phyloP scores from a whole-genome alignment of 2,888 invertebrate genomes.

The Antheraea assamensis region DNA sequence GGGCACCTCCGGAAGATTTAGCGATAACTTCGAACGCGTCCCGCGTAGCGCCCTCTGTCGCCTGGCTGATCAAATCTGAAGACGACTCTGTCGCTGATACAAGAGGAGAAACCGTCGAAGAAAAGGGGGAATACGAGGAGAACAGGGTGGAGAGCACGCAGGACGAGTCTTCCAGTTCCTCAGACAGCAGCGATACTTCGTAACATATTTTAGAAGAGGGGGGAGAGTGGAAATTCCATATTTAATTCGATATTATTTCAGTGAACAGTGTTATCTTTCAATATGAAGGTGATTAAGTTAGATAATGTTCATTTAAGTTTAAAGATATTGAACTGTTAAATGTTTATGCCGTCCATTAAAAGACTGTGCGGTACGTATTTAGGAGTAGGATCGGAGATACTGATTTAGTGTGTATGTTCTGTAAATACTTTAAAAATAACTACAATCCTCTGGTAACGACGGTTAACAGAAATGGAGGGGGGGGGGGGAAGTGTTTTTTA shows the following conservation, averaged over 20 bases:
- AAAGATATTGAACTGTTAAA: neutral
- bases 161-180: conserved; percentile 34
- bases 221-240: neutral
- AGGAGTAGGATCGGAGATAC: neutral
- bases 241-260: neutral
- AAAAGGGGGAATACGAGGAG: neutral
- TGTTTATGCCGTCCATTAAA: neutral
- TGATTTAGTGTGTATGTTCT: neutral
- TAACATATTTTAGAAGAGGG: neutral
- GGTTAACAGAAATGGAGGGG: too few species aligned
- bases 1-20: neutral
- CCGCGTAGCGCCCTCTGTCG: neutral
- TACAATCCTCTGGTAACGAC: neutral
- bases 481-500: too few species aligned
- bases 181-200: conserved; percentile 30
- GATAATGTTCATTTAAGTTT: neutral
- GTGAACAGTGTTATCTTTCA: neutral
- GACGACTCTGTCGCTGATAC: neutral
- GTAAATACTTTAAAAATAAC: neutral
- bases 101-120: neutral
- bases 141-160: conserved; percentile 19
- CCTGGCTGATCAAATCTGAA: neutral
- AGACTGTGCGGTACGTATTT: neutral
- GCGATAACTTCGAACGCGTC: neutral
- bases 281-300: neutral